Base-by-base conservation (phyloP, 92 coral and sea anemone species). In the Paramuricea clavata region DNA sequence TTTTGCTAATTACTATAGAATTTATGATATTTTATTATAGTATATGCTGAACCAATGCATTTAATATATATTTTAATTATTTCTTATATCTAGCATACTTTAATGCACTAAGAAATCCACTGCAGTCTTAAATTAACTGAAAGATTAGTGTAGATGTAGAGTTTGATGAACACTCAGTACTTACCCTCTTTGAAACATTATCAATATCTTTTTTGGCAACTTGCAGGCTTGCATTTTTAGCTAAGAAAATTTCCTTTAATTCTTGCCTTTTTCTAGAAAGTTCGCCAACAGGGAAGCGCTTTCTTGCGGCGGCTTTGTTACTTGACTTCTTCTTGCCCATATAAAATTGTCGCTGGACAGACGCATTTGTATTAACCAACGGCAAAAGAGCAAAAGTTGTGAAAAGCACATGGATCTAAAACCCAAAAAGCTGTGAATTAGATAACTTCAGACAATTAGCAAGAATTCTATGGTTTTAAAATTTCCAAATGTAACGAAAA, bases 231-330 rank as follows among this genome's bases (percentile, higher is more conserved):
- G 59, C 62, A 31, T 74, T 74, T 49, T 43, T 23, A 13, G 32
- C 81, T 59, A 74, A 74, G n/a, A 15, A 74, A 0, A 15, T n/a
- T 74, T 74, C 81, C 81, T 74, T 74, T 15, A 74, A 21, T 8
- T 74, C 60, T 49, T 47, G 22, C 61, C 81, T 43, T 30, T 31
- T 74, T 44, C 22, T 43, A 23, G 81, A 52, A 43, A 74, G 81
- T 74, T 74, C 32, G 30, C 81, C 81, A 15, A 74, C 31, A 43
- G 80, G 80, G 41, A 74, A 74, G 23, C 60, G 80, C 62, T 44
- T 43, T 59, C 62, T 35, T 13, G 61, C 39, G 60, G 32, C 59
- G 3, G 32, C 35, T 49, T 74, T 74, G 81, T 47, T 74, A 49
- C 81, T 74, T 74, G 60, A 31, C 61, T 43, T 42, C 30, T 33